A percentile compares a stretch with the other conserved stretches of the same genome.
Evolutionary conservation across 2,888 invertebrate species (phyloP).

Genomic region (Amphipyra tragopoginis): DNA sequence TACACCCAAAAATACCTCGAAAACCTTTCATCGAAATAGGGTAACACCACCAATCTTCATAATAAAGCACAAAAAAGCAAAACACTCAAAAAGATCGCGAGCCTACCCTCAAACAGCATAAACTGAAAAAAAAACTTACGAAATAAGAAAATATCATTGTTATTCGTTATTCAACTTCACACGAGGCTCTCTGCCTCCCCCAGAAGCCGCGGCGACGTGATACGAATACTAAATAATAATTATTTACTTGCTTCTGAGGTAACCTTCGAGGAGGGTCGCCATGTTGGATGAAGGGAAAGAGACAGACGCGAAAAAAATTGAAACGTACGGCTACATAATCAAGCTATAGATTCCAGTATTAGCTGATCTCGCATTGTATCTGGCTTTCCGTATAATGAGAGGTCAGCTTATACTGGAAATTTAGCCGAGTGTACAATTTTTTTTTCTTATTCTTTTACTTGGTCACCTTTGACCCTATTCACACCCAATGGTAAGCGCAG

Average conservation of each 20-base stretch:
- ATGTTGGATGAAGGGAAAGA: not conserved
- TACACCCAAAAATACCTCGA: not conserved
- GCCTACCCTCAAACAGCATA: not conserved
- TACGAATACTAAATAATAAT: constrained; percentile 63
- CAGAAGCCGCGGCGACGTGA: constrained; percentile 59
- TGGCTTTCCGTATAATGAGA: no score
- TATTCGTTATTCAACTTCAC: constrained; percentile 80
- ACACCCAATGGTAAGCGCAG: no score
- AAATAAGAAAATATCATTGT: constrained; percentile 74
- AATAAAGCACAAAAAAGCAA: not conserved
- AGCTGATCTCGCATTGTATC: no score
- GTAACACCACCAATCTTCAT: not conserved
- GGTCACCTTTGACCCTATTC: no score
- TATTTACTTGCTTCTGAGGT: constrained; percentile 63
- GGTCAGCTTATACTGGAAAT: no score
- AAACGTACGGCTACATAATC: no score
- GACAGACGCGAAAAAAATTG: not conserved
- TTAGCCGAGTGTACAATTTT: no score
- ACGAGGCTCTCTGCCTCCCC: constrained; percentile 64
- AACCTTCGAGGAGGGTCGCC: constrained; percentile 42
- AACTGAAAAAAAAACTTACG: constrained; percentile 56
- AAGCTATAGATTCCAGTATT: no score
- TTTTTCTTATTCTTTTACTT: no score
- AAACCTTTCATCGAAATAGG: constrained; percentile 7
- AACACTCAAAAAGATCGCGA: not conserved